These are phyloP conservation scores for Psephotus haematonotus DNA, from an alignment of 2,113 vertebrate species.

Conservation along the genomic window DNA sequence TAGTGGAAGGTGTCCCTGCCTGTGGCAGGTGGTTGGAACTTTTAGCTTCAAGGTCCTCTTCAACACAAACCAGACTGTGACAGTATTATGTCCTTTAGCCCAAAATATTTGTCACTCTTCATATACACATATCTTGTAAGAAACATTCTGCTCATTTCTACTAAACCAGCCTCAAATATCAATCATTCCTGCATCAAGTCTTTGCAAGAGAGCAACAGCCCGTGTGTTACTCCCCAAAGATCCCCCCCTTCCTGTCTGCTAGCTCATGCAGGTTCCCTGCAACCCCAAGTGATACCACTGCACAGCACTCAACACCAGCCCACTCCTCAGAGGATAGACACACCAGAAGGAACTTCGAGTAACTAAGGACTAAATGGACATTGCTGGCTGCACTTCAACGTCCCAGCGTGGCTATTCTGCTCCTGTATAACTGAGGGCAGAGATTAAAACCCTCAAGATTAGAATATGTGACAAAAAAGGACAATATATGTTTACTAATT, in stretches of 20 bases:
- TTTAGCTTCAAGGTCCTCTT: background rate
- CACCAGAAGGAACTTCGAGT: background rate
- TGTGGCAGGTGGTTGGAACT: background rate
- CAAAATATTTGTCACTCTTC: background rate
- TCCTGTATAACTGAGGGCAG: background rate
- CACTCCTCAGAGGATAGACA: background rate
- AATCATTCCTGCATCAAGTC: background rate
- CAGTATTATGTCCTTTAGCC: background rate
- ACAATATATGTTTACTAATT: background rate
- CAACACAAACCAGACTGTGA: background rate
- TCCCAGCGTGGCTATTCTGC: background rate
- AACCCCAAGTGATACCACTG: background rate
- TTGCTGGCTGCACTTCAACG: background rate
- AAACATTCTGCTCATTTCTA: background rate
- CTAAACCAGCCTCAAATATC: background rate
- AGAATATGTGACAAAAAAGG: background rate
- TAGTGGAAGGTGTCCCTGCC: background rate
- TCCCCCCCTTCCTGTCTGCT: rapidly evolving
- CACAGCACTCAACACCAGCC: rapidly evolving
- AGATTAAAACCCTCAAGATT: background rate
- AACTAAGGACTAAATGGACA: background rate
- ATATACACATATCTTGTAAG: background rate
- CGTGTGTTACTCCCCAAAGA: rapidly evolving
- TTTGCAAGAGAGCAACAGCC: background rate
- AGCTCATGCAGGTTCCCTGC: background rate